Base-by-base conservation (phyloP, 2,888 invertebrate genomes). In the Blera fallax region DNA sequence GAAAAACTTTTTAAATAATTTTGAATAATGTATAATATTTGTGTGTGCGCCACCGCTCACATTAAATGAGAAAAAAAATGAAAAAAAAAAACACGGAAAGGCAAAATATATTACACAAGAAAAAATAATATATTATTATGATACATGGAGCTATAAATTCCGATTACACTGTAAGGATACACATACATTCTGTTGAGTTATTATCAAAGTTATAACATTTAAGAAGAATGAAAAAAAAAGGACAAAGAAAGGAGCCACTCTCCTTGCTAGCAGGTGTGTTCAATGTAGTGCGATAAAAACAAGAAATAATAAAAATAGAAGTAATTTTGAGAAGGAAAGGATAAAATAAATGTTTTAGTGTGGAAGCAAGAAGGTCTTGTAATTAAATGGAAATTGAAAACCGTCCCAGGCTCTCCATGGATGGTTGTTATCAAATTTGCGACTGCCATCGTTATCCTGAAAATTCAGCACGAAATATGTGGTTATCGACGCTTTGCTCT, bases 161-260 rank as follows among this genome's bases (percentile, higher is more conserved):
- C 56, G 73, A 78, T 87, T 82, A 73, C 67, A 69, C 87, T 69
- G 77, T 62, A 64, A 34, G 56, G 73, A 82, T 77, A 78, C 73
- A 78, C 77, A 82, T 58, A 77, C 34, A 62, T 52, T 64, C 54
- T 43, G 48, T 56, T 78, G 87, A 87, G 62, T 82, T 87, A 82
- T 87, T 87, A 82, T 87, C 82, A 87, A 87, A 87, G 82, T 87
- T 87, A 70, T 78, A 64, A 78, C 82, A 77, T 87, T 87, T 87
- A 87, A 81, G 85, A 76, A 76, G 48, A 79, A 79, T n/a, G 45
- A 54, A 76, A 29, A 76, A 67, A 24, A 72, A 79, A 54, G 74
- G 27, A 65, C 60, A 43, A 81, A 8, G 43, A 14, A 72, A 52
- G 67, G 62, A 62, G 56, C 64, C 40, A 62, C 37, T 83, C 24